Evolutionary conservation across 2,797 vertebrate genomes (phyloP), one percentile per base, ranked within the genome.

Genomic region (Xerus rutilus): DNA sequence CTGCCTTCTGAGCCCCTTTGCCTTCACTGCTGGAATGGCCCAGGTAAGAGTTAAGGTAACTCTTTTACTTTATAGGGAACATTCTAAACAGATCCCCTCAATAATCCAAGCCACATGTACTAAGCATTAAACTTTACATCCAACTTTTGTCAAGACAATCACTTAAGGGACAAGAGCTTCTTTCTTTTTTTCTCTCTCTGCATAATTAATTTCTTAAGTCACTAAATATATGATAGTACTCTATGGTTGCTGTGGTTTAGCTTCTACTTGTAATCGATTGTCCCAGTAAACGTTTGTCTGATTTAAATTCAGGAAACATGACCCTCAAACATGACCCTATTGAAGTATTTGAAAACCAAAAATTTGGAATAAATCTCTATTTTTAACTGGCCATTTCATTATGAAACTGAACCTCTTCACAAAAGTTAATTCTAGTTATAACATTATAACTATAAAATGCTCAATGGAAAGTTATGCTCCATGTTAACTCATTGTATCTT

Each of bases 1-100:
- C 9, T 96, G 96, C 89, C 91, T 97, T 30, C 82, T 98, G 1
- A 97, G 97, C 54, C 97, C 97, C 25, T 98, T 98, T 59, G 95
- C 97, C n/a, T 97, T 98, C 62, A 93, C 96, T 11, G 45, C 70
- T 32, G 97, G 97, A 23, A 96, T 96, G 94, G 91, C 90, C 28
- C 96, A 97, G 96, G 96, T 98, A 93, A 97, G 96, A 89, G 47
- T 14, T 45, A 23, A 70, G 32, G 5, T 18, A 28, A 47, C 10
- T 6, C 1, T 20, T 84, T 69, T 23, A 73, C 28, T 32, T 67
- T n/a, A 25, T 62, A 62, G 59, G 67, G 67, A 65, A 45, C 12
- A 15, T 49, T 86, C 54, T 45, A 57, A 83, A 89, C 0, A 54
- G 8, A 28, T 57, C 72, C 5, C 52, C 65, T 91, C 65, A 67